Evolutionary conservation across 1,140 invertebrate species (phyloP), one percentile per base, ranked within the genome.

Genomic region (Euura saliciscinereae): DNA sequence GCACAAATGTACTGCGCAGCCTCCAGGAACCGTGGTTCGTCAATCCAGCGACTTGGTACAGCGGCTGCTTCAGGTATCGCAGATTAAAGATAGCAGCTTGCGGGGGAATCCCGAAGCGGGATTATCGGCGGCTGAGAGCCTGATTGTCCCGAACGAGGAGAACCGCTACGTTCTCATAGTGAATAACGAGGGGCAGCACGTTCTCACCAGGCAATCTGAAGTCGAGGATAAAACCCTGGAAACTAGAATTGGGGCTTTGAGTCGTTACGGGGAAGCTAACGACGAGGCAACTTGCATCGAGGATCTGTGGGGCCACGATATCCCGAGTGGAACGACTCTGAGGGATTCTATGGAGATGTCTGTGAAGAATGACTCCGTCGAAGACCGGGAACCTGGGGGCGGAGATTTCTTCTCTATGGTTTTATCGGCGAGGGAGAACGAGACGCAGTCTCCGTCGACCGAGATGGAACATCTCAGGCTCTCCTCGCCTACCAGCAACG

Each of bases 1-100:
- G 11, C 94, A 95, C 76, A 95, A 95, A 85, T 95, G 94, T 82
- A 87, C 88, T 68, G 84, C 87, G 8, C 90, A 91, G 78, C 89
- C 89, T 66, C 88, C 90, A 44, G 90, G 89, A 51, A 88, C 83
- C 28, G 85, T 90, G 6, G 78, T 89, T 2, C 80, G 89, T 45
- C 88, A 89, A 82, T 81, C 82, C 5, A 87, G 87, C 28, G 86
- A 87, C 72, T 78, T 89, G 8, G 85, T 90, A 8, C 87, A 89
- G 82, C 88, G 88, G 75, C 76, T 89, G 44, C 84, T 82, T 8
- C 75, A 79, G 70, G 77, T 65, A 42, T 66, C 70, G 43, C 74
- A 80, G 75, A 43, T 11, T n/a, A 76, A 69, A 69, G 72, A 74
- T 11, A 66, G 44, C 3, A 43, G 13, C 43, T 69, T 4, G 46